These are phyloP conservation scores for Eunapius fragilis DNA, from an alignment of 37 sponge, comb jelly and placozoan species.

Conservation along the genomic window DNA sequence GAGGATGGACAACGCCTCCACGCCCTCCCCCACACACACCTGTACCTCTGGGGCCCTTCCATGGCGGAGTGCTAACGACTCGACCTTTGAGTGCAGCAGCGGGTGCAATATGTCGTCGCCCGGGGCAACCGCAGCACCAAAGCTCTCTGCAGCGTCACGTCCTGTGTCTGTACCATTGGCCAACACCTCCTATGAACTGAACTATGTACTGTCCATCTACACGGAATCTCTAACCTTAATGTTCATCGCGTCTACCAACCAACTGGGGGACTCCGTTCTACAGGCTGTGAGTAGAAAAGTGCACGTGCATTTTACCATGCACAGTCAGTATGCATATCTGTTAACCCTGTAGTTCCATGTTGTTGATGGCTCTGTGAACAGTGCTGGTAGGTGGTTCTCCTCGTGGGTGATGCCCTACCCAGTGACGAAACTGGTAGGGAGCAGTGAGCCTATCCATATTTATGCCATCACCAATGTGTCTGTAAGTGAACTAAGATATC, in stretches of 20 bases:
- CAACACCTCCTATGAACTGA: not conserved
- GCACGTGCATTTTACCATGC: not conserved
- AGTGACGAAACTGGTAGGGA: not conserved
- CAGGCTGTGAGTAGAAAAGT: not conserved
- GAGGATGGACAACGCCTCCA: not conserved
- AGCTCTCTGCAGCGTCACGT: not conserved
- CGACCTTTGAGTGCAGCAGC: not conserved
- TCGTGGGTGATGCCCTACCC: not conserved
- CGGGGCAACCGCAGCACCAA: not conserved
- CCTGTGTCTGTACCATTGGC: not conserved
- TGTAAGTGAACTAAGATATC: not conserved
- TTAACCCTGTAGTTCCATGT: not conserved
- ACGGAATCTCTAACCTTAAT: not conserved
- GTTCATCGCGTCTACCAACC: not conserved
- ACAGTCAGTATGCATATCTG: not conserved
- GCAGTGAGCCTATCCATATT: not conserved
- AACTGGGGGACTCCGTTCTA: not conserved
- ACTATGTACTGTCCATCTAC: not conserved
- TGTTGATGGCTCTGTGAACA: not conserved
- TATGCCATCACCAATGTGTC: not conserved
- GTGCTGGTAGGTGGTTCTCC: not conserved
- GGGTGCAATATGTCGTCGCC: not conserved
- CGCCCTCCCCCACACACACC: not conserved
- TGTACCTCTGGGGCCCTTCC: not conserved
- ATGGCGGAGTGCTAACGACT: not conserved